Percentiles rank a stretch among this genome's conserved stretches.
Conservation (phyloP, 2,888 invertebrate genomes). For the Catocala nupta region DNA sequence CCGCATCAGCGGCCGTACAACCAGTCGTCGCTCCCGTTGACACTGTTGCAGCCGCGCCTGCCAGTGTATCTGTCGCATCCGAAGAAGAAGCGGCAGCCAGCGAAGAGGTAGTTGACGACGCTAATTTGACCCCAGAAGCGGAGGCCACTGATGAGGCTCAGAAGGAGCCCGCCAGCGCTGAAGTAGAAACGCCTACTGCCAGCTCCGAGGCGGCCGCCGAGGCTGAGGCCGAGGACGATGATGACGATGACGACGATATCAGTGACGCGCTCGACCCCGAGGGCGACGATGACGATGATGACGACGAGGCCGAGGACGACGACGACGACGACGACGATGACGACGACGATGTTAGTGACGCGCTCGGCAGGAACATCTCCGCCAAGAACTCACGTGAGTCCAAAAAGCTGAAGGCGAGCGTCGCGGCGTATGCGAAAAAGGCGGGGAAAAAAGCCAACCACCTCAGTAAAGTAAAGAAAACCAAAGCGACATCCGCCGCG, state of each 20-base stretch:
- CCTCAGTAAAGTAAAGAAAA: constrained; percentile 85
- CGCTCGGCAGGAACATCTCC: constrained; percentile 85
- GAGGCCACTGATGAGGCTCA: constrained; percentile 62
- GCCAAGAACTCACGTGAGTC: constrained; percentile 93
- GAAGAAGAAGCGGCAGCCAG: constrained; percentile 67
- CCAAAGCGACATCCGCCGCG: constrained; percentile 82
- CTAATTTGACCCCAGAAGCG: too few species aligned
- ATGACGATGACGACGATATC: constrained; percentile 88
- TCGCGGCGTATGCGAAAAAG: constrained; percentile 79
- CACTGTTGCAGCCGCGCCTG: constrained; percentile 74
- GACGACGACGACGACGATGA: constrained; percentile 89
- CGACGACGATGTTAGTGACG: constrained; percentile 89
- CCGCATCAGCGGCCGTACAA: constrained; percentile 79
- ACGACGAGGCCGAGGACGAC: constrained; percentile 90
- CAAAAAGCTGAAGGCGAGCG: constrained; percentile 88
- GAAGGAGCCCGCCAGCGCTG: constrained; percentile 78
- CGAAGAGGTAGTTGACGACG: constrained; percentile 72
- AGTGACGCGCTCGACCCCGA: constrained; percentile 85
- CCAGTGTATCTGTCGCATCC: constrained; percentile 60
- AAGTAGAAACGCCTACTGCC: constrained; percentile 68
- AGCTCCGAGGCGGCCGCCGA: constrained; percentile 68
- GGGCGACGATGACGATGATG: constrained; percentile 88
- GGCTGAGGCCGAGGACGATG: constrained; percentile 63
- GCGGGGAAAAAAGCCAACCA: constrained; percentile 83
- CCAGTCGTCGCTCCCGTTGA: constrained; percentile 81